phyloP scores from a whole-genome alignment of 2,888 invertebrate species.

The Dynastes maya region DNA sequence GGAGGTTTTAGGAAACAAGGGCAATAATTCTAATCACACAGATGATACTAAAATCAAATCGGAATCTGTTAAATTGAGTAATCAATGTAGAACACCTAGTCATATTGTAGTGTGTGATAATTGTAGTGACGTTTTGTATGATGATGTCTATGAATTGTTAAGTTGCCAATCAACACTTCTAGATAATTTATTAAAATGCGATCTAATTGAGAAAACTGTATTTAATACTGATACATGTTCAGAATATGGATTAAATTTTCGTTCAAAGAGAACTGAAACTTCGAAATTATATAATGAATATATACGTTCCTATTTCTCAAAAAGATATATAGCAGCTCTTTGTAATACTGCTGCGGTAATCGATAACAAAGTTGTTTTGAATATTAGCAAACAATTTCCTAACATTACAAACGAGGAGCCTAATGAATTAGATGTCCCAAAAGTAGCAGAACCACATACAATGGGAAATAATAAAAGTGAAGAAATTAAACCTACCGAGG shows the following conservation, averaged over 20 bases:
- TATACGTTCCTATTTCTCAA: slow-evolving; percentile 77
- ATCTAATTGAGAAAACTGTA: slow-evolving; percentile 77
- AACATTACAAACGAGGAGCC: slow-evolving; percentile 56
- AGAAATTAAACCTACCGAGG: slow-evolving; percentile 70
- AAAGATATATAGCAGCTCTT: slow-evolving; percentile 82
- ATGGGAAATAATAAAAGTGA: slow-evolving; percentile 44
- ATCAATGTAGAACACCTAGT: slow-evolving; percentile 80
- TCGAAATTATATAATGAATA: slow-evolving; percentile 72
- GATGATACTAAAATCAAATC: slow-evolving; percentile 71
- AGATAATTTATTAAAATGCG: slow-evolving; percentile 75
- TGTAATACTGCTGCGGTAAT: slow-evolving; percentile 83
- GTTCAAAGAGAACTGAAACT: slow-evolving; percentile 57
- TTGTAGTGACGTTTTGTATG: slow-evolving; percentile 81
- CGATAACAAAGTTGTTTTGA: slow-evolving; percentile 79
- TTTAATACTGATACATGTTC: slow-evolving; percentile 76
- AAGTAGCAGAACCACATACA: slow-evolving; percentile 19
- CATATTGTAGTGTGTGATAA: slow-evolving; percentile 83
- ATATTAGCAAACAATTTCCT: slow-evolving; percentile 72
- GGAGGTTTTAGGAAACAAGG: slow-evolving; percentile 84
- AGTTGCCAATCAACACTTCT: slow-evolving; percentile 80
- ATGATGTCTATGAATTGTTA: slow-evolving; percentile 81
- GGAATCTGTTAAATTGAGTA: slow-evolving; percentile 65
- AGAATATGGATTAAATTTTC: slow-evolving; percentile 77
- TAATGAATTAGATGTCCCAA: slow-evolving; percentile 46
- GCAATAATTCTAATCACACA: slow-evolving; percentile 77